Evolutionary conservation across 2,888 invertebrate species (phyloP).

Genomic region (Lamproptera curius): DNA sequence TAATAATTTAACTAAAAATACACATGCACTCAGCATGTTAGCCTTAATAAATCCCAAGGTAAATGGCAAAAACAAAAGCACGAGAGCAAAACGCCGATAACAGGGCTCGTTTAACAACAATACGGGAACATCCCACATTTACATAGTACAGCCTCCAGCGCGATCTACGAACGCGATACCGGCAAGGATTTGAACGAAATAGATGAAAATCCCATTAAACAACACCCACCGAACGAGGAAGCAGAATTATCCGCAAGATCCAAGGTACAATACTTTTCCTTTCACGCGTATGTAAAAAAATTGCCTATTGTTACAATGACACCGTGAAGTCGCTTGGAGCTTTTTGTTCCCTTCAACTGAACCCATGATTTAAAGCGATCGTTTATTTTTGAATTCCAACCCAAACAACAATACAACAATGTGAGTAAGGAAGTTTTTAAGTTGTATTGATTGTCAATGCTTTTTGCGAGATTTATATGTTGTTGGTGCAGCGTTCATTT

Average conservation of each 20-base stretch:
- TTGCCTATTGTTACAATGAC: slow-evolving; percentile 7
- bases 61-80: slow-evolving; percentile 22
- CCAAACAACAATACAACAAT: too few relatives aligned
- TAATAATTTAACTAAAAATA: slow-evolving; percentile 6
- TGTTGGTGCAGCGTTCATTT: too few relatives aligned
- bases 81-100: slow-evolving; percentile 47
- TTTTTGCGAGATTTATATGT: too few relatives aligned
- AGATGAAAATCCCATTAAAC: slow-evolving; percentile 55
- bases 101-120: too few relatives aligned
- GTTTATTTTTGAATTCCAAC: too few relatives aligned
- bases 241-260: slow-evolving; percentile 23
- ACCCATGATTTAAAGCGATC: too few relatives aligned
- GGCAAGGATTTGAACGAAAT: slow-evolving; percentile 51
- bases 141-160: slow-evolving; percentile 39
- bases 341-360: too few relatives aligned
- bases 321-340: background rate
- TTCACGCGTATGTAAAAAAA: background rate
- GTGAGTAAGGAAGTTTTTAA: too few relatives aligned
- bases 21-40: slow-evolving; percentile 6
- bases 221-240: slow-evolving; percentile 46
- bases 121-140: too few relatives aligned
- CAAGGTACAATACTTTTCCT: slow-evolving; percentile 14
- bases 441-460: too few relatives aligned
- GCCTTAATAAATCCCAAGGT: slow-evolving; percentile 21
- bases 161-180: slow-evolving; percentile 59